phyloP scores from a whole-genome alignment of 2,888 invertebrate species.

The Anarsia innoxiella region DNA sequence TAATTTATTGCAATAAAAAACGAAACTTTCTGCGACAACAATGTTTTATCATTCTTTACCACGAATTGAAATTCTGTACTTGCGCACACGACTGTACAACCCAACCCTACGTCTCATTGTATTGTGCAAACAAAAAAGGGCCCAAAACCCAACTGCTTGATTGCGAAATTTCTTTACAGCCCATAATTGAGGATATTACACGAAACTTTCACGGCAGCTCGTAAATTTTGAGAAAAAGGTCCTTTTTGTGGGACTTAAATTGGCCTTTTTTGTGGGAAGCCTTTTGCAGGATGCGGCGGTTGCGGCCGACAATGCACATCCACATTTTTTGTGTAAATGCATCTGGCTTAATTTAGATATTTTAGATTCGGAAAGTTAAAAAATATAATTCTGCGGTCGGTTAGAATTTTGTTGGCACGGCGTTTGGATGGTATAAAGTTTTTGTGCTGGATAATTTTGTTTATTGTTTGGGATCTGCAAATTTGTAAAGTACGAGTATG shows the following conservation, averaged over 20 bases:
- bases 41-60: too few relatives aligned
- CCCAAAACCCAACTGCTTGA: constrained; percentile 32
- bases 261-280: constrained; percentile 43
- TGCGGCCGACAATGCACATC: not conserved
- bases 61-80: too few relatives aligned
- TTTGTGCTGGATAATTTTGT: too few relatives aligned
- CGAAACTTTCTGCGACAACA: too few relatives aligned
- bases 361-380: not conserved
- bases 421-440: too few relatives aligned
- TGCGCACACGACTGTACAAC: too few relatives aligned
- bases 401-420: too few relatives aligned
- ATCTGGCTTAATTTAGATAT: not conserved
- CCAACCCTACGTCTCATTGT: too few relatives aligned
- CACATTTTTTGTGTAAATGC: not conserved
- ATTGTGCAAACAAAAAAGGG: constrained; percentile 39
- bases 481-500: too few relatives aligned
- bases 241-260: constrained; percentile 41
- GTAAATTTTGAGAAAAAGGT: constrained; percentile 54
- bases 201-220: constrained; percentile 45
- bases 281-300: constrained; percentile 20
- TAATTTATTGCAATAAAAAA: too few relatives aligned
- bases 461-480: too few relatives aligned
- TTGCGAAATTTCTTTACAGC: constrained; percentile 48
- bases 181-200: constrained; percentile 33
- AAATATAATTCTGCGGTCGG: not conserved